Conservation (phyloP, 2,888 invertebrate genomes). For the Hartigia nigra region DNA sequence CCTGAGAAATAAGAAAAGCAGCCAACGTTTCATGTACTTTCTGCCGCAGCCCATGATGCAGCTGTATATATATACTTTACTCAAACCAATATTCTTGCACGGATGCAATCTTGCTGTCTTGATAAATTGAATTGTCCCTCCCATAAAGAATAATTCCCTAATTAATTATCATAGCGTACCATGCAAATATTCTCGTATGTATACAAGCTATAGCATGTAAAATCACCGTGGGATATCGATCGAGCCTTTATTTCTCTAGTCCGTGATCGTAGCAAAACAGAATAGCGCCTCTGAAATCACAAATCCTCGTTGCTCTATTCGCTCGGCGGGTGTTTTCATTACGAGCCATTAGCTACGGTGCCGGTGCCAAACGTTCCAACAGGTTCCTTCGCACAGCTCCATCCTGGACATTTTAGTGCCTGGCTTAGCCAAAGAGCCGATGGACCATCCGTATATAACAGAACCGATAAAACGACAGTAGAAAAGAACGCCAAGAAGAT, state of each 20-base stretch:
- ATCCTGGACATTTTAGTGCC: slow-evolving; percentile 25
- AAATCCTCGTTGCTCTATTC: not conserved
- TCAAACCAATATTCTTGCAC: not conserved
- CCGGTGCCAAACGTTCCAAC: slow-evolving; percentile 39
- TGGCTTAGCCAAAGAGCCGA: slow-evolving; percentile 1
- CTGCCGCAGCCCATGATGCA: not conserved
- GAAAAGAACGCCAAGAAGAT: not conserved
- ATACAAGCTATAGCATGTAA: not conserved
- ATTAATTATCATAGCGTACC: not conserved
- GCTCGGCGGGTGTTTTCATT: slow-evolving; percentile 26
- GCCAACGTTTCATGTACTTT: slow-evolving; percentile 14
- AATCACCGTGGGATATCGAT: not conserved
- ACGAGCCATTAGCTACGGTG: slow-evolving; percentile 39
- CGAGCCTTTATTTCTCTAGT: not conserved
- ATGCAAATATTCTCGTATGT: not conserved
- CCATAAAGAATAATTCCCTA: not conserved
- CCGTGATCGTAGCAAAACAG: not conserved
- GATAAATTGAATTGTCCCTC: not conserved
- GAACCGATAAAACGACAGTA: not conserved
- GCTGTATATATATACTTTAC: not conserved
- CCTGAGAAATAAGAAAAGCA: slow-evolving; percentile 51
- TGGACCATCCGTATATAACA: not conserved
- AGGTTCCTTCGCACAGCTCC: slow-evolving; percentile 35
- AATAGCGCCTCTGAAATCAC: not conserved
- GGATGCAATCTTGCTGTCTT: not conserved